These are phyloP conservation scores for Bungarus multicinctus DNA, from an alignment of 2,113 vertebrate species.

Conservation along the genomic window DNA sequence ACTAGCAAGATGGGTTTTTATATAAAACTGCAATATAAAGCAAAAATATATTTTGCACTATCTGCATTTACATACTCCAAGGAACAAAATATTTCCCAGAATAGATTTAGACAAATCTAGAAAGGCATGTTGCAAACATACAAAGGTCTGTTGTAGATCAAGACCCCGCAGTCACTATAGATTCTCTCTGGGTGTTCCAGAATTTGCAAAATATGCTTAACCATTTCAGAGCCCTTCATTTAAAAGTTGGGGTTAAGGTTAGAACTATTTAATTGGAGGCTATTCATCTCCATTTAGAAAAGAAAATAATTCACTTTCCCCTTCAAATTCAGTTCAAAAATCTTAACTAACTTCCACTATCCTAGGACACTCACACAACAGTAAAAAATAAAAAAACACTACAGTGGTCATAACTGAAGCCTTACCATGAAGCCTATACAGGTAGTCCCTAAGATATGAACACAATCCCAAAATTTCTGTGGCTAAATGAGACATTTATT, in stretches of 20 bases:
- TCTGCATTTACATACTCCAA: neutral
- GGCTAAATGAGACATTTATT: neutral
- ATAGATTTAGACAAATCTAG: neutral
- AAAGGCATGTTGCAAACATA: neutral
- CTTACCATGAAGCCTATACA: neutral
- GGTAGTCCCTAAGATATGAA: neutral
- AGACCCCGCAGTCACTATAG: neutral
- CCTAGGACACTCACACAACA: neutral
- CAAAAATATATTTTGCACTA: neutral
- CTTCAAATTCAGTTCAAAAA: neutral
- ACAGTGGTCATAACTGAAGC: neutral
- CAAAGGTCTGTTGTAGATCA: neutral
- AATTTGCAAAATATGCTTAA: neutral
- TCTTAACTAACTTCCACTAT: neutral
- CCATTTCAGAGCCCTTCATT: neutral
- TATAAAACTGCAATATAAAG: neutral
- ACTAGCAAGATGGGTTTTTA: neutral
- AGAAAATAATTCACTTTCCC: neutral
- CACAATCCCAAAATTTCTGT: neutral
- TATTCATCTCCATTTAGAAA: neutral
- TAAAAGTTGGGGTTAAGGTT: neutral
- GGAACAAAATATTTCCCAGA: neutral
- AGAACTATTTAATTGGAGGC: neutral
- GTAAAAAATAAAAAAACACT: neutral
- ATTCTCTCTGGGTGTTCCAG: neutral